Base-by-base conservation (phyloP, 1,140 invertebrate genomes). In the Eufriesea mexicana region DNA sequence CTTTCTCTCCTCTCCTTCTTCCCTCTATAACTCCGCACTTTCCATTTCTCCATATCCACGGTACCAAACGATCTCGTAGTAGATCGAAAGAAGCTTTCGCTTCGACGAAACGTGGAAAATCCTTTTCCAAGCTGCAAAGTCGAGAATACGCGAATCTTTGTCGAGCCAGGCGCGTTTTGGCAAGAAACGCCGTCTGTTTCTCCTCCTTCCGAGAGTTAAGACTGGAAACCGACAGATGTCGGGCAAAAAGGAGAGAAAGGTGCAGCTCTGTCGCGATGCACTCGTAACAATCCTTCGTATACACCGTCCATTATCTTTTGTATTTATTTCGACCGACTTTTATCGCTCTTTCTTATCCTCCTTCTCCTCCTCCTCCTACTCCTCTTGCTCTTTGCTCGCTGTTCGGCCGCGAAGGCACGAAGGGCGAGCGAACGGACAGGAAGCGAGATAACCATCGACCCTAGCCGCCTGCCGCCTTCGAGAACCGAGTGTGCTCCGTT, bases 381-480 rank as follows among this genome's bases (percentile, higher is more conserved):
- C 28, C 5, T 42, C 61, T 45, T 78, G 75, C 84, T 45, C 20
- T 67, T 68, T 18, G 7, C 79, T 54, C 54, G 78, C n/a, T 35
- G 83, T 82, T 87, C 71, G 74, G 59, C 49, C 62, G 76, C 83
- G 77, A 70, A 89, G 83, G 84, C 62, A 71, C 84, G 84, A 80
- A 88, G 80, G 85, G 86, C 83, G 83, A 88, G 75, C 86, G 84
- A 86, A 86, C 85, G 85, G 87, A 89, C 89, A 89, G 89, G 89
- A 90, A 90, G 89, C 87, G 81, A 84, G 89, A 90, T 90, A 90
- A 90, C 89, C 89, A 90, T 90, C 89, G 89, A 89, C 88, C 89
- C 85, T 87, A 87, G 85, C 71, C 73, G 85, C 66, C 81, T 75
- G 84, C 62, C 86, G 89, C 62, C 84, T 88, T 90, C 80, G 62